These are phyloP conservation scores for Dasysyrphus albostriatus DNA, from an alignment of 2,888 invertebrate genomes.

Conservation along the genomic window DNA sequence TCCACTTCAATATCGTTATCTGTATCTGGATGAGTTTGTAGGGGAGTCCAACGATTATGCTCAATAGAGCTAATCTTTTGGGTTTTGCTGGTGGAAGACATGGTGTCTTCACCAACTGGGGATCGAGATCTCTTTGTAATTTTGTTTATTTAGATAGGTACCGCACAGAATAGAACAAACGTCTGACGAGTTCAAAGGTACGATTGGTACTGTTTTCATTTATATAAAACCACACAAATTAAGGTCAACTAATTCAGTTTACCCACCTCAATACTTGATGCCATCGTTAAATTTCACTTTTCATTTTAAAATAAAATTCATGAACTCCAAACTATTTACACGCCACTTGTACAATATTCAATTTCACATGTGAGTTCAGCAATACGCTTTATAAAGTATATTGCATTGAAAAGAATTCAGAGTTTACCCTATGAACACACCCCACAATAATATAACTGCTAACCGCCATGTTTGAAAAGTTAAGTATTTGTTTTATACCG, in stretches of 20 bases:
- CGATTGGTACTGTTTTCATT: no score
- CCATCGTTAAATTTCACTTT: not conserved
- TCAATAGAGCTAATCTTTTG: no score
- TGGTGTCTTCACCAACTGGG: no score
- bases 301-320: constrained; percentile 6
- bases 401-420: constrained; percentile 9
- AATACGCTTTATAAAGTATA: not conserved
- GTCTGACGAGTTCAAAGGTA: no score
- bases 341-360: constrained; percentile 21
- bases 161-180: no score
- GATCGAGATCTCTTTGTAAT: no score
- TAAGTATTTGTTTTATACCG: constrained; percentile 25
- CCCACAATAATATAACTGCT: not conserved
- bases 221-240: constrained; percentile 7
- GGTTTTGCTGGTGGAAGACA: no score
- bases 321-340: constrained; percentile 32
- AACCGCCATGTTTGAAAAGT: constrained; percentile 17
- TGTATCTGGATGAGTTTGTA: no score
- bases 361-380: constrained; percentile 15
- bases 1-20: no score
- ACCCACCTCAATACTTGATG: not conserved
- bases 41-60: no score
- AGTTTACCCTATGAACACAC: not conserved
- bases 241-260: constrained; percentile 38
- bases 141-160: no score